Conservation (phyloP, 2,113 vertebrate genomes). For the Merops nubicus region DNA sequence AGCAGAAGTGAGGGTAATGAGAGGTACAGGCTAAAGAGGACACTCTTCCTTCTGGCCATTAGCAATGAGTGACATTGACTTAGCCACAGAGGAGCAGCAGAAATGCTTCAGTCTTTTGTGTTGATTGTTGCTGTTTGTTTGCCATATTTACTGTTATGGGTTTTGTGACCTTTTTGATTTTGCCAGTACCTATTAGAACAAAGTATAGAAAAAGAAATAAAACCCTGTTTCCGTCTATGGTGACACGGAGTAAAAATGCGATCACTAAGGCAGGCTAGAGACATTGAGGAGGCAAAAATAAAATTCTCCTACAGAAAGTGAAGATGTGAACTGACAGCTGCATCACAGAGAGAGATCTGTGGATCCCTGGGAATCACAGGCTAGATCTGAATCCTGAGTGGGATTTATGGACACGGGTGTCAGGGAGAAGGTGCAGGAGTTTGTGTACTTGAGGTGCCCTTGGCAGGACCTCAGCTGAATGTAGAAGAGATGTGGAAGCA, state of each 20-base stretch:
- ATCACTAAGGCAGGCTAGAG: neutral
- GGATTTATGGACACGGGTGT: neutral
- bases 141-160: rapidly evolving
- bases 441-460: neutral
- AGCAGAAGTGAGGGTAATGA: neutral
- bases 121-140: neutral
- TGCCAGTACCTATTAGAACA: neutral
- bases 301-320: neutral
- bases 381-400: neutral
- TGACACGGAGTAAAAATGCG: neutral
- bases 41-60: neutral
- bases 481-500: neutral
- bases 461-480: neutral
- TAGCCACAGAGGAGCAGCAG: neutral
- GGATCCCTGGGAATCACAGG: neutral
- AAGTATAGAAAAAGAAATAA: neutral
- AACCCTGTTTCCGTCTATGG: neutral
- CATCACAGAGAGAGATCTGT: neutral
- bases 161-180: neutral
- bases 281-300: neutral
- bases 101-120: neutral
- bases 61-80: too few relatives aligned
- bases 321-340: neutral
- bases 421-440: neutral
- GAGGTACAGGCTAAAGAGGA: neutral